Conservation (phyloP, 2,113 vertebrate species). For the Enhydra lutris region DNA sequence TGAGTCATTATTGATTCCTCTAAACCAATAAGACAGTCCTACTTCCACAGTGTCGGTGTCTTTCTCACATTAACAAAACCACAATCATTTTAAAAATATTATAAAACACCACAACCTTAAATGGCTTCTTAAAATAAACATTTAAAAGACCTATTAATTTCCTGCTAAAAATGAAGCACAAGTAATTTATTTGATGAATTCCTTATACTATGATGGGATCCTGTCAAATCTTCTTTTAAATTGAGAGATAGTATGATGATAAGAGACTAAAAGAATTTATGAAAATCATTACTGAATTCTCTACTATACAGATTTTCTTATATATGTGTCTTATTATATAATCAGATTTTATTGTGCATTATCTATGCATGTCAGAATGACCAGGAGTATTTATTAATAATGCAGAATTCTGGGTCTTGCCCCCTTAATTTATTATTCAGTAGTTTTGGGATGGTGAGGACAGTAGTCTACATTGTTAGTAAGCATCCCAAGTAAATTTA, state of each 20-base stretch:
- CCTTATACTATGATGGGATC: neutral
- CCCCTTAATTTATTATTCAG: neutral
- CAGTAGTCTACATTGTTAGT: neutral
- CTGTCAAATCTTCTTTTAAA: neutral
- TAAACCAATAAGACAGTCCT: neutral
- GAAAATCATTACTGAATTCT: constrained; percentile 1
- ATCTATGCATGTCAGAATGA: neutral
- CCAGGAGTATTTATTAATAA: neutral
- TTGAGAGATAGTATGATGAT: neutral
- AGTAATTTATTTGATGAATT: neutral
- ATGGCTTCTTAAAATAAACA: neutral
- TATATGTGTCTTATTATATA: neutral
- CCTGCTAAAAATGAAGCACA: neutral
- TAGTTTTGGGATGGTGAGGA: neutral
- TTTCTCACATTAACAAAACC: neutral
- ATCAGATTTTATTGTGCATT: neutral
- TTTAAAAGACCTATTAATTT: neutral
- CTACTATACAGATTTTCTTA: neutral
- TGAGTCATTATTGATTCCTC: neutral
- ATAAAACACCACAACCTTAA: neutral
- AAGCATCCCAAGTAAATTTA: neutral
- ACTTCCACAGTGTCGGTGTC: neutral
- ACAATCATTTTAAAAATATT: neutral
- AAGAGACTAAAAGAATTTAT: neutral
- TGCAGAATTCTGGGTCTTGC: neutral